Evolutionary conservation across 2,888 invertebrate genomes (phyloP).

Genomic region (Neoitamus cyanurus): DNA sequence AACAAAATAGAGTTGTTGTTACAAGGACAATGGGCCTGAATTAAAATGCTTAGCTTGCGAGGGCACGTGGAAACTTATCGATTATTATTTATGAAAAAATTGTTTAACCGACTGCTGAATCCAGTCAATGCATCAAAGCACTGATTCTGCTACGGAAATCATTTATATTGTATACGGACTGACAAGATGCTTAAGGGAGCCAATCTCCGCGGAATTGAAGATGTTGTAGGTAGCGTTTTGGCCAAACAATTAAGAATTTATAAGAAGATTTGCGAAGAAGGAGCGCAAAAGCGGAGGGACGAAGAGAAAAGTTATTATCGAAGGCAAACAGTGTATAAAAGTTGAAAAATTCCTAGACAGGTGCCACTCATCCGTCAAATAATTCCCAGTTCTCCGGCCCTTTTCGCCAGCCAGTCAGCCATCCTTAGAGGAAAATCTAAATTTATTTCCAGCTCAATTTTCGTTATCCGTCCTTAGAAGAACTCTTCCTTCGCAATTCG

Average conservation of each 20-base stretch:
- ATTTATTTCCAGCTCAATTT: slow-evolving; percentile 1
- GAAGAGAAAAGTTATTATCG: neutral
- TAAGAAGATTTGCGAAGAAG: neutral
- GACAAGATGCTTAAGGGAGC: neutral
- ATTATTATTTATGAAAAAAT: too few relatives aligned
- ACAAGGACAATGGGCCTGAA: too few relatives aligned
- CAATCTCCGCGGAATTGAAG: neutral
- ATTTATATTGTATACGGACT: neutral
- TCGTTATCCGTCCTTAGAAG: neutral
- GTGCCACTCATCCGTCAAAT: slow-evolving; percentile 1
- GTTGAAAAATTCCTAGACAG: neutral
- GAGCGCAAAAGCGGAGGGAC: neutral
- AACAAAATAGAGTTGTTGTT: too few relatives aligned
- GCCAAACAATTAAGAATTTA: neutral
- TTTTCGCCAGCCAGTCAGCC: neutral
- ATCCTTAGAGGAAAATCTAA: neutral
- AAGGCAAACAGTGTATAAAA: neutral
- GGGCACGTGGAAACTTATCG: too few relatives aligned
- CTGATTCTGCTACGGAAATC: neutral
- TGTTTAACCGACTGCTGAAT: neutral
- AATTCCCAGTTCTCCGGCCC: neutral
- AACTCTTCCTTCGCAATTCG: neutral
- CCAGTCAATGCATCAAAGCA: neutral
- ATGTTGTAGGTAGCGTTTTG: neutral
- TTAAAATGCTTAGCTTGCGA: too few relatives aligned